These are phyloP conservation scores for Drosophila putrida DNA, from an alignment of 2,888 invertebrate genomes.

Conservation along the genomic window DNA sequence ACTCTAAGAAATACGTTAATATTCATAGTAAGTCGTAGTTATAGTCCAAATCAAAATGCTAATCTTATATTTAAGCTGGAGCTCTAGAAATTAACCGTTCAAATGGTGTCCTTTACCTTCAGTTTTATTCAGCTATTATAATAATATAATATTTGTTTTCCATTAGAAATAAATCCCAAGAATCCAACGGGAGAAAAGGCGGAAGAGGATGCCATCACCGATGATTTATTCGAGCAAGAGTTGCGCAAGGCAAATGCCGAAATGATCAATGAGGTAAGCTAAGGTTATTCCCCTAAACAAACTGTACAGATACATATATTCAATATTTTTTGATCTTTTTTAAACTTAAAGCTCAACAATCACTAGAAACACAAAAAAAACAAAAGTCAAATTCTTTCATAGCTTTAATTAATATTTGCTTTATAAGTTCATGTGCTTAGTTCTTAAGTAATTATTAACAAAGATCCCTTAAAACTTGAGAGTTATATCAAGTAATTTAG, in stretches of 20 bases:
- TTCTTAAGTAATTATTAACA: conserved; percentile 31
- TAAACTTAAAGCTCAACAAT: conserved; percentile 80
- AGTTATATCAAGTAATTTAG: background rate
- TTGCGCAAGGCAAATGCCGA: conserved; percentile 83
- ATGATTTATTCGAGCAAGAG: conserved; percentile 81
- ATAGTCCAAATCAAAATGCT: conserved; percentile 30
- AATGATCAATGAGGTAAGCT: conserved; percentile 84
- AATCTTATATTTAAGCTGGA: conserved; percentile 54
- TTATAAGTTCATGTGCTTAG: conserved; percentile 55
- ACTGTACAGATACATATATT: background rate
- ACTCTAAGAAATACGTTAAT: conserved; percentile 55
- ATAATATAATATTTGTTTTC: background rate
- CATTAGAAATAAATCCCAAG: conserved; percentile 83
- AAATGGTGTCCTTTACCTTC: conserved; percentile 38
- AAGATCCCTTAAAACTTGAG: background rate
- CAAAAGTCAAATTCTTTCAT: conserved; percentile 60
- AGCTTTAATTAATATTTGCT: conserved; percentile 75
- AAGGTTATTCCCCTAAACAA: background rate
- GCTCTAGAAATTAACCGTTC: conserved; percentile 59
- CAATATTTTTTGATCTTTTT: background rate
- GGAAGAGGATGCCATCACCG: conserved; percentile 56
- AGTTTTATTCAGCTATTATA: background rate
- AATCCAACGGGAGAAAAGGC: conserved; percentile 45
- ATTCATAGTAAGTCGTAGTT: conserved; percentile 67
- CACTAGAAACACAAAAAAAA: conserved; percentile 69